phyloP scores from a whole-genome alignment of 1,140 invertebrate species.

The Aphaenogaster ashmeadi region DNA sequence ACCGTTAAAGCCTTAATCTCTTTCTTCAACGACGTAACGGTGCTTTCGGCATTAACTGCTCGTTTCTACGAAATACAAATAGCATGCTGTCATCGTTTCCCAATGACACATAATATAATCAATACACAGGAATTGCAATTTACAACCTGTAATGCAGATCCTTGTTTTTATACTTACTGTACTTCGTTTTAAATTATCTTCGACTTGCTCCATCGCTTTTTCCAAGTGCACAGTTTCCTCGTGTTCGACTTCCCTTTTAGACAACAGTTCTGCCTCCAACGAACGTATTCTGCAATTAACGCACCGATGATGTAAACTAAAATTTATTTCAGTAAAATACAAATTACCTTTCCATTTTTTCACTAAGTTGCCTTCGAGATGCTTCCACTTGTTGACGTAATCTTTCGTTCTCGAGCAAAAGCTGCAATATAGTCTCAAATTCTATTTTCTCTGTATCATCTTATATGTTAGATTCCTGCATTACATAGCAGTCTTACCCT shows the following conservation, averaged over 20 bases:
- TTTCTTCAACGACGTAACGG: conserved; percentile 87
- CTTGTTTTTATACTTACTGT: conserved; percentile 85
- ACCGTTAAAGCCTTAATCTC: conserved; percentile 89
- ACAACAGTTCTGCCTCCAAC: conserved; percentile 88
- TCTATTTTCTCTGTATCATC: background rate
- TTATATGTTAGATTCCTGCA: background rate
- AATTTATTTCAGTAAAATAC: background rate
- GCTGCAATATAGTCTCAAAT: conserved; percentile 73
- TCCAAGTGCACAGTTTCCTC: conserved; percentile 87
- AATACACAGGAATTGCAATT: background rate
- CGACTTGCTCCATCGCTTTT: conserved; percentile 88
- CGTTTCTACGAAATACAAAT: conserved; percentile 86
- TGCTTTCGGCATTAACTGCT: conserved; percentile 88
- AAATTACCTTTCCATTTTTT: conserved; percentile 86
- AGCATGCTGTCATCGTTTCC: conserved; percentile 10
- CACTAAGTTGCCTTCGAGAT: conserved; percentile 86
- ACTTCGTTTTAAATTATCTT: conserved; percentile 88
- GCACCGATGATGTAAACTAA: conserved; percentile 3
- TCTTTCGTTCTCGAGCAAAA: conserved; percentile 88
- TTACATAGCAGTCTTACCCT: conserved; percentile 74
- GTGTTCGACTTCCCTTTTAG: conserved; percentile 85
- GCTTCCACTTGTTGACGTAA: conserved; percentile 88
- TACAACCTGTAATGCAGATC: background rate
- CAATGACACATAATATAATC: conserved; percentile 35
- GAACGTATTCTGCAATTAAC: conserved; percentile 66